Conservation (phyloP, 2,797 vertebrate species). For the Bradypodion ventrale region DNA sequence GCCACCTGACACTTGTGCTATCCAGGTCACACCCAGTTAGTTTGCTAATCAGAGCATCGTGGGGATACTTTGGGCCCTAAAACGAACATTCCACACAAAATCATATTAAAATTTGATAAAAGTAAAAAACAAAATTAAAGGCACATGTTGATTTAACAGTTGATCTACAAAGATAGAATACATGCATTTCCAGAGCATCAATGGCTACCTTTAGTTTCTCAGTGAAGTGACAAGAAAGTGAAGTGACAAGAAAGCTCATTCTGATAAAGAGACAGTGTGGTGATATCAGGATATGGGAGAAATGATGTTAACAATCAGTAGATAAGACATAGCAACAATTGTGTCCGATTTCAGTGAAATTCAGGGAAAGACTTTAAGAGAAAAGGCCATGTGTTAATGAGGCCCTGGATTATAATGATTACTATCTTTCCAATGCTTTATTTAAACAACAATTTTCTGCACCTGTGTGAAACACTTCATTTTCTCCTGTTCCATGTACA, state of each 20-base stretch:
- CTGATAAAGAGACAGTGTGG: neutral
- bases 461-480: neutral
- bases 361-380: neutral
- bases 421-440: neutral
- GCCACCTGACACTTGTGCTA: too few relatives aligned
- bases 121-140: neutral
- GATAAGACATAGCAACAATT: slow-evolving; percentile 36
- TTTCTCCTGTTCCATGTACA: neutral
- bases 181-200: slow-evolving; percentile 59
- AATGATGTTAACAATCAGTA: slow-evolving; percentile 27
- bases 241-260: slow-evolving; percentile 54
- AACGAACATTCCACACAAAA: neutral
- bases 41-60: too few relatives aligned
- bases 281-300: neutral
- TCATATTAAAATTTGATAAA: neutral
- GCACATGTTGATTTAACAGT: slow-evolving; percentile 49
- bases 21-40: too few relatives aligned
- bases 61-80: too few relatives aligned
- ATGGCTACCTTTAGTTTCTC: slow-evolving; percentile 61
- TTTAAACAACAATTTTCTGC: neutral
- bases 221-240: too few relatives aligned
- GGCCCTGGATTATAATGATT: neutral
- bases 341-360: slow-evolving; percentile 25
- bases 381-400: neutral
- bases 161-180: slow-evolving; percentile 70